phyloP scores from a whole-genome alignment of 2,113 vertebrate genomes.

The Cranoglanis bouderius region DNA sequence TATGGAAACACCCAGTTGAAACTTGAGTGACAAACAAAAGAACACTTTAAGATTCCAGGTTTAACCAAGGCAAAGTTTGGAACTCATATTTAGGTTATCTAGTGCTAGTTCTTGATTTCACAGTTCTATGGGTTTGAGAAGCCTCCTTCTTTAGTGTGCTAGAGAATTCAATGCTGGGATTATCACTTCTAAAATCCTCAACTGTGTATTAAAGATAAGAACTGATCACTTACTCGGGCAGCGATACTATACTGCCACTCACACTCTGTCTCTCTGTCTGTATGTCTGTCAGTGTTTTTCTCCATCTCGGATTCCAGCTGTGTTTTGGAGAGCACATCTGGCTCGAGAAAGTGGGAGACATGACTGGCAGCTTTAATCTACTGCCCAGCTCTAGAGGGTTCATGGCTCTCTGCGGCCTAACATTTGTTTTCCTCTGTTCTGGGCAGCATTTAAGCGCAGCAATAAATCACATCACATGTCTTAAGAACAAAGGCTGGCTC shows the following conservation, averaged over 20 bases:
- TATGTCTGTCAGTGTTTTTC: constrained; percentile 20
- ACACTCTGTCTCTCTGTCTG: not conserved
- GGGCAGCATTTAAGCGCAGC: constrained; percentile 72
- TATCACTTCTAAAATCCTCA: not conserved
- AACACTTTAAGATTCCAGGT: not conserved
- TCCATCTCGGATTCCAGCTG: constrained; percentile 27
- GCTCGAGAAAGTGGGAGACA: constrained; percentile 2
- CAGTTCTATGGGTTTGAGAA: not conserved
- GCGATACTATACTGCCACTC: not conserved
- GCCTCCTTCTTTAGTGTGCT: not conserved
- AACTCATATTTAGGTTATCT: not conserved
- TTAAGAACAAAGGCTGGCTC: constrained; percentile 48
- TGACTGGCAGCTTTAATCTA: constrained; percentile 51
- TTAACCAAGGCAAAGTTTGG: not conserved
- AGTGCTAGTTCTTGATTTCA: not conserved
- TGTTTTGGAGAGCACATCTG: constrained; percentile 29
- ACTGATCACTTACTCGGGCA: constrained; percentile 3
- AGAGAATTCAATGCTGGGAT: not conserved
- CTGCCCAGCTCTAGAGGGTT: constrained; percentile 41
- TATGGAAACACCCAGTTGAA: not conserved
- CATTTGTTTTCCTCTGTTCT: constrained; percentile 60
- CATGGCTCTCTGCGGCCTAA: constrained; percentile 30
- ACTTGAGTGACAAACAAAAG: not conserved
- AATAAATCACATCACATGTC: constrained; percentile 69
- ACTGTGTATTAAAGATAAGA: not conserved